These are phyloP conservation scores for Drosophila ogumai DNA, from an alignment of 1,140 invertebrate genomes.

Conservation along the genomic window DNA sequence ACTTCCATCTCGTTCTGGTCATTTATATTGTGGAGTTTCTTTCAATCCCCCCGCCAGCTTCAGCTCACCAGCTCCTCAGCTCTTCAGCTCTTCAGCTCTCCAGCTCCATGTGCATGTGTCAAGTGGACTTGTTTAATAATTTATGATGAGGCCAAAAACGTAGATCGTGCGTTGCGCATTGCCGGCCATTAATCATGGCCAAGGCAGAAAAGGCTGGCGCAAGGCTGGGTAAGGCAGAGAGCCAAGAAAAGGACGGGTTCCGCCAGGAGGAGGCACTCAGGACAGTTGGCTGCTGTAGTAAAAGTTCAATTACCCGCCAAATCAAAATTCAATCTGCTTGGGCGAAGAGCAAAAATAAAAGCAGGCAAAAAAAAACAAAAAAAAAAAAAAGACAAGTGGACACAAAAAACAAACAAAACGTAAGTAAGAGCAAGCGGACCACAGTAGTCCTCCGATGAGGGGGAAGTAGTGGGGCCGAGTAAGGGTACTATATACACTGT, in stretches of 20 bases:
- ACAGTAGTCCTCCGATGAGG: constrained; percentile 40
- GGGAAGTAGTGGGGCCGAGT: too few species aligned
- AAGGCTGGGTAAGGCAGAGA: constrained; percentile 25
- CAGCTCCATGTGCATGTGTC: constrained; percentile 68
- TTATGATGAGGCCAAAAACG: constrained; percentile 82
- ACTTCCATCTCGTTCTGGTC: constrained; percentile 65
- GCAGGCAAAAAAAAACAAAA: constrained; percentile 8
- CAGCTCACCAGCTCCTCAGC: not conserved
- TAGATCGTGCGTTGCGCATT: constrained; percentile 82
- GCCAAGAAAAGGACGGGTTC: constrained; percentile 1
- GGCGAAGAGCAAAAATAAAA: constrained; percentile 46
- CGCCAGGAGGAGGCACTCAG: not conserved
- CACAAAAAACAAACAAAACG: constrained; percentile 49
- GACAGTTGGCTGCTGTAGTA: constrained; percentile 65
- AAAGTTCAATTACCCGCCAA: constrained; percentile 82
- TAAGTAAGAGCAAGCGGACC: constrained; percentile 50
- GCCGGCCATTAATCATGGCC: constrained; percentile 80
- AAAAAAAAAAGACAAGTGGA: constrained; percentile 19
- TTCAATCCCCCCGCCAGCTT: constrained; percentile 14
- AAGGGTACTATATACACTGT: not conserved
- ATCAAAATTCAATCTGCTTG: constrained; percentile 81
- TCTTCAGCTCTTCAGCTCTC: not conserved
- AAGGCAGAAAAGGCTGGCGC: constrained; percentile 26
- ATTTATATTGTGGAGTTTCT: constrained; percentile 71
- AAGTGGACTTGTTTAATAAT: constrained; percentile 83